These are phyloP conservation scores for Macrophya annulata DNA, from an alignment of 2,888 invertebrate genomes.

Conservation along the genomic window DNA sequence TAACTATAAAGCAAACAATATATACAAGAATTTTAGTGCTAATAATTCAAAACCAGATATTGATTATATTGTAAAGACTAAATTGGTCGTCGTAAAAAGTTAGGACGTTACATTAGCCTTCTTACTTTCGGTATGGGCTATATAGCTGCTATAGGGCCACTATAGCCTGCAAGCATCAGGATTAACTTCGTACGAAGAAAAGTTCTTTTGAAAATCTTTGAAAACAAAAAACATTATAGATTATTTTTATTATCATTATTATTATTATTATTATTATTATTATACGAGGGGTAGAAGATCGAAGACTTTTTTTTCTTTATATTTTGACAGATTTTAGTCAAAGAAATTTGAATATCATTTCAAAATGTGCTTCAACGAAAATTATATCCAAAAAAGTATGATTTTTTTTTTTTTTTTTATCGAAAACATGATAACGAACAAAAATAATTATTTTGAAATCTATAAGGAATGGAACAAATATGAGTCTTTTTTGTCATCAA, in stretches of 20 bases:
- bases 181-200: neutral
- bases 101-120: constrained; percentile 40
- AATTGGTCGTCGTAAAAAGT: constrained; percentile 33
- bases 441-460: no score
- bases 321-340: neutral
- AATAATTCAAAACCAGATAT: constrained; percentile 26
- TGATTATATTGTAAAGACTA: constrained; percentile 39
- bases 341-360: neutral
- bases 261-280: no score
- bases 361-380: neutral
- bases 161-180: neutral
- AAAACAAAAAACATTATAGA: neutral
- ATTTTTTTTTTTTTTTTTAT: no score
- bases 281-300: neutral
- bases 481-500: no score
- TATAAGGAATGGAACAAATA: no score
- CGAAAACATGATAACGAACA: no score
- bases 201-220: neutral
- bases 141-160: neutral
- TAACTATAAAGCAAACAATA: neutral
- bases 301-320: neutral
- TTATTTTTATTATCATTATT: neutral
- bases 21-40: neutral
- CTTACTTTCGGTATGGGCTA: constrained; percentile 11
- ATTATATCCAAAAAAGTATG: neutral